These are phyloP conservation scores for Ascidia mentula DNA, from an alignment of 23 tunicate species.

Conservation along the genomic window DNA sequence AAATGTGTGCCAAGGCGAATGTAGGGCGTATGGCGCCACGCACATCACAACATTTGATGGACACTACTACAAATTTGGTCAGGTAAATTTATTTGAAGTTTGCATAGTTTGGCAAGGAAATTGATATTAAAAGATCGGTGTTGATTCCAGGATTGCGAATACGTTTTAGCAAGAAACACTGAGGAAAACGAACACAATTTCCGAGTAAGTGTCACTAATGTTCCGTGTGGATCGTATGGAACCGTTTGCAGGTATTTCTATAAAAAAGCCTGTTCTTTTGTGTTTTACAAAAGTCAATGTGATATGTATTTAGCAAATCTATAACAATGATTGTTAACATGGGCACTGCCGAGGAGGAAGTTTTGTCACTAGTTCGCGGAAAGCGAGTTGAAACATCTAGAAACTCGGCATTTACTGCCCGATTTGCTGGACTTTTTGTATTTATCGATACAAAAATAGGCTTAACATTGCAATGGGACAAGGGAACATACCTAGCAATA, in stretches of 20 bases:
- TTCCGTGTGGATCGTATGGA: constrained; percentile 95
- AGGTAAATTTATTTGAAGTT: constrained; percentile 26
- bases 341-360: constrained; percentile 83
- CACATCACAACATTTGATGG: constrained; percentile 98
- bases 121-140: neutral
- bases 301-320: constrained; percentile 82
- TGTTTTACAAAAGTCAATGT: too few relatives aligned
- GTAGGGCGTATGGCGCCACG: constrained; percentile 93
- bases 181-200: constrained; percentile 57
- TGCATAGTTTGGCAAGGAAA: too few relatives aligned
- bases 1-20: constrained; percentile 84
- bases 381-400: constrained; percentile 83
- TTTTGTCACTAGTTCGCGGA: constrained; percentile 76
- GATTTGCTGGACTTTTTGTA: constrained; percentile 95
- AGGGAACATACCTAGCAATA: constrained; percentile 88
- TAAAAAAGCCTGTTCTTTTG: too few relatives aligned
- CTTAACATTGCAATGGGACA: constrained; percentile 98
- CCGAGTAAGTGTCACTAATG: constrained; percentile 73
- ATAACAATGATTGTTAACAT: constrained; percentile 77
- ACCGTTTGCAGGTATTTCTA: constrained; percentile 90
- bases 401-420: constrained; percentile 70
- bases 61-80: constrained; percentile 79
- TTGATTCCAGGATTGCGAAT: constrained; percentile 75
- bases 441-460: constrained; percentile 96
- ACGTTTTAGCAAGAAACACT: constrained; percentile 74